Percentiles rank a stretch among this genome's conserved stretches.
Evolutionary conservation across 2,113 vertebrate genomes (phyloP).

Genomic region (Paedocypris sp.): DNA sequence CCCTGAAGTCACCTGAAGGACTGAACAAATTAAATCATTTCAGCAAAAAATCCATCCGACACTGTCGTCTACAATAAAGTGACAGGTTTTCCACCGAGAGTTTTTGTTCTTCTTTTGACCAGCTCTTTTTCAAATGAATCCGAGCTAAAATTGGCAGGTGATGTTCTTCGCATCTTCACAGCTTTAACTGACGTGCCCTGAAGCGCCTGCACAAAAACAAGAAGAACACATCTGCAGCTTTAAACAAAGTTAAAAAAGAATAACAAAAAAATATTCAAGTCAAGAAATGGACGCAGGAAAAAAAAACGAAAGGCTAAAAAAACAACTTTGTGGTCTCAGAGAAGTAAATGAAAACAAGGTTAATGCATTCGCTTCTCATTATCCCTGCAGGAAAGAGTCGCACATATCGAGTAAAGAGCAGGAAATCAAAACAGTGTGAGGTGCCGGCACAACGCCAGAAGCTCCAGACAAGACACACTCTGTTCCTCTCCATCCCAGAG

Average conservation of each 20-base stretch:
- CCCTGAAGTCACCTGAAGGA: slow-evolving; percentile 29
- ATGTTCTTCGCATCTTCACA: background rate
- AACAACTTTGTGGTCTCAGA: slow-evolving; percentile 46
- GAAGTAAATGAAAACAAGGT: slow-evolving; percentile 68
- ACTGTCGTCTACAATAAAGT: background rate
- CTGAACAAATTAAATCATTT: slow-evolving; percentile 28
- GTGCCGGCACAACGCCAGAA: slow-evolving; percentile 18
- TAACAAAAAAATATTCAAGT: background rate
- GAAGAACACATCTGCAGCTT: slow-evolving; percentile 21
- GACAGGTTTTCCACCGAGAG: background rate
- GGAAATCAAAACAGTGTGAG: slow-evolving; percentile 53
- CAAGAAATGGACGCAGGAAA: slow-evolving; percentile 27
- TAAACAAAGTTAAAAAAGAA: slow-evolving; percentile 6
- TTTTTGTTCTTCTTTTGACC: background rate
- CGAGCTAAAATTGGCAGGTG: slow-evolving; percentile 18
- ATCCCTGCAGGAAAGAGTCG: slow-evolving; percentile 49
- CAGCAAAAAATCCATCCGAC: background rate
- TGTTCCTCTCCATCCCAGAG: slow-evolving; percentile 30
- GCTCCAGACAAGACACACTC: slow-evolving; percentile 38
- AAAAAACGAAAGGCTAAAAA: slow-evolving; percentile 37
- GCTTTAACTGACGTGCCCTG: slow-evolving; percentile 14
- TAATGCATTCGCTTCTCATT: slow-evolving; percentile 63
- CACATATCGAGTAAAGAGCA: slow-evolving; percentile 48
- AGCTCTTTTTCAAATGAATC: slow-evolving; percentile 15
- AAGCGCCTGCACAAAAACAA: background rate